Evolutionary conservation across 2,113 vertebrate genomes (phyloP).

Genomic region (Cyprichromis sp.): DNA sequence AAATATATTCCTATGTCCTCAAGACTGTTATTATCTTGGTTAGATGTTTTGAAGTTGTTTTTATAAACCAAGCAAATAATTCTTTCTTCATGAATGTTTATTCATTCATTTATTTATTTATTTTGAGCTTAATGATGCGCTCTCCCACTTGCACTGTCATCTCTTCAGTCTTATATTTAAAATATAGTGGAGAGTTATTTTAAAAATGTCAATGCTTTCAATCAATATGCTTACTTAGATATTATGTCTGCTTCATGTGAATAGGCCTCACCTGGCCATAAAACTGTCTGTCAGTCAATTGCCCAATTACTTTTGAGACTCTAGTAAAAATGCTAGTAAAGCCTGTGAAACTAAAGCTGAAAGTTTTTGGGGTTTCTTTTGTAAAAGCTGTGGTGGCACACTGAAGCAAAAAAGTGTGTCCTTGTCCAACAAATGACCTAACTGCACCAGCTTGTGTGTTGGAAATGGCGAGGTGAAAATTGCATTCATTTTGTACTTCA

Average conservation of each 20-base stretch:
- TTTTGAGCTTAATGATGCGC: neutral
- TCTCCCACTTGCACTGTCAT: neutral
- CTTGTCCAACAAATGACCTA: neutral
- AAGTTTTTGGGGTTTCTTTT: rapidly evolving
- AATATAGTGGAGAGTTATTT: neutral
- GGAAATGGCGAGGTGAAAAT: neutral
- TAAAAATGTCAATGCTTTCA: neutral
- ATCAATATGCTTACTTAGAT: neutral
- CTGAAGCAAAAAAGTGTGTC: neutral
- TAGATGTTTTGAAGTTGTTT: neutral
- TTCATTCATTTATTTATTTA: neutral
- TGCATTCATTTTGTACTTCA: neutral
- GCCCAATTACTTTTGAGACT: neutral
- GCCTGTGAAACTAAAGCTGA: rapidly evolving
- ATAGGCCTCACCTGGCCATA: neutral
- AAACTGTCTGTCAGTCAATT: neutral
- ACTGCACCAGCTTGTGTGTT: neutral
- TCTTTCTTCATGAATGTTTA: neutral
- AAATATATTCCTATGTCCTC: neutral
- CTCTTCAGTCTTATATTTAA: neutral
- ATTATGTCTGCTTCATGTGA: neutral
- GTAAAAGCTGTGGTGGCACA: neutral
- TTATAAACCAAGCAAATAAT: neutral
- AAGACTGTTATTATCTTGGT: neutral
- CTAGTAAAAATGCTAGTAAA: neutral